Percentiles rank a stretch among this genome's conserved stretches.
Evolutionary conservation across 2,113 vertebrate species (phyloP).

Genomic region (Neomonachus schauinslandi): DNA sequence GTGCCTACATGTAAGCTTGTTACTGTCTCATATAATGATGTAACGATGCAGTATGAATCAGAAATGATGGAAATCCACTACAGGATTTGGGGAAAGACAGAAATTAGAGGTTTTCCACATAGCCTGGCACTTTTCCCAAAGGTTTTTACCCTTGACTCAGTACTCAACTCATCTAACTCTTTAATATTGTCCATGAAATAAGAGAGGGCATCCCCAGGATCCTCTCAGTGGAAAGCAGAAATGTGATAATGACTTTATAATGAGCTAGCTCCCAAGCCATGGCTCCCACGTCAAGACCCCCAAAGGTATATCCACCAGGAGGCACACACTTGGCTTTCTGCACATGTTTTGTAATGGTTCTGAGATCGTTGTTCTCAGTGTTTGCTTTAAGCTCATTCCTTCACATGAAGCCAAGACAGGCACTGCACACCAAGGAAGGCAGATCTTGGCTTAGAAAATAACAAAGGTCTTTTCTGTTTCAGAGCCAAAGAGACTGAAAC

Average conservation of each 20-base stretch:
- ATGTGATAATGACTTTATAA: not conserved
- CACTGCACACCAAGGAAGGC: not conserved
- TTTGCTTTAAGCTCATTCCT: not conserved
- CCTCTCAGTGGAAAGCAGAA: not conserved
- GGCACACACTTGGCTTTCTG: not conserved
- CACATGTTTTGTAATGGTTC: not conserved
- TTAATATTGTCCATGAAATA: not conserved
- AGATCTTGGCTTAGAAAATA: slow-evolving; percentile 57
- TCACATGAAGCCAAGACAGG: slow-evolving; percentile 48
- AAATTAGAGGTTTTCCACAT: not conserved
- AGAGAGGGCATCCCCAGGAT: not conserved
- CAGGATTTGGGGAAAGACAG: not conserved
- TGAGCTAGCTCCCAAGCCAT: not conserved
- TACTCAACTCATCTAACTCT: not conserved
- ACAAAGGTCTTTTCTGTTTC: slow-evolving; percentile 66
- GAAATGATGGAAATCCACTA: not conserved
- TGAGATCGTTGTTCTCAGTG: not conserved
- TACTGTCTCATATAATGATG: not conserved
- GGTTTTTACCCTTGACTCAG: not conserved
- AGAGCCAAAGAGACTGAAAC: slow-evolving; percentile 40
- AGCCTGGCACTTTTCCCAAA: not conserved
- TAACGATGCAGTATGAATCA: not conserved
- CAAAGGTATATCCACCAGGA: not conserved
- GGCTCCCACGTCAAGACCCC: not conserved
- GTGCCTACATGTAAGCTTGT: not conserved